Percentiles rank a stretch among this genome's conserved stretches.
phyloP scores from a whole-genome alignment of 1,140 invertebrate species.

The Pemphigus obesinymphae region DNA sequence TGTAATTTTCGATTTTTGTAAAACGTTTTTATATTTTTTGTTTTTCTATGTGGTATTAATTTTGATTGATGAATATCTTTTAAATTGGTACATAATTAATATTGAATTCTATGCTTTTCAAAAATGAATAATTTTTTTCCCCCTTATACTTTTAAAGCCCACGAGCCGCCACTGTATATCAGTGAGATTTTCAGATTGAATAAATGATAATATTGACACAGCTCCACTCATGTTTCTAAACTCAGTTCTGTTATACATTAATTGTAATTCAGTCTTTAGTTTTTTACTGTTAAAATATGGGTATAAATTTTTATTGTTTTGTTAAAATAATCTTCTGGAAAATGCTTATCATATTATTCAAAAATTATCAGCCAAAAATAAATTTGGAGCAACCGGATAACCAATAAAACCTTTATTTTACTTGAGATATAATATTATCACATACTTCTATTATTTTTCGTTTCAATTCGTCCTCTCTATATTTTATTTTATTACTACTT shows the following conservation, averaged over 20 bases:
- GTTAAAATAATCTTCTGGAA: not conserved
- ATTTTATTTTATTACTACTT: not conserved
- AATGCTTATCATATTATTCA: not conserved
- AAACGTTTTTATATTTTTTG: no score
- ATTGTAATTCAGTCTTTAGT: conserved; percentile 18
- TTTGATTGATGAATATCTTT: no score
- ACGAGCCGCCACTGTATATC: no score
- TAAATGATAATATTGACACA: no score
- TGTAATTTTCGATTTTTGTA: no score
- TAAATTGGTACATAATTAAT: no score
- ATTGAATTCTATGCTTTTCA: no score
- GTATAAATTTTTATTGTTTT: not conserved
- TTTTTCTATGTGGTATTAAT: no score
- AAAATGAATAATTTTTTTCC: no score
- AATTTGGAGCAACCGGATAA: not conserved
- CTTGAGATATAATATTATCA: not conserved
- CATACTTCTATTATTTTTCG: not conserved
- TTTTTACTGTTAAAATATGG: not conserved
- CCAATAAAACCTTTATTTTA: not conserved
- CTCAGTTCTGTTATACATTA: not conserved
- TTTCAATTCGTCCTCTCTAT: not conserved
- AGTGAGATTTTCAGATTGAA: conserved; percentile 44
- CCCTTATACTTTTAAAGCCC: no score
- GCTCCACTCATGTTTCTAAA: conserved; percentile 45
- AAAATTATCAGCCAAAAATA: not conserved